Evolutionary conservation across 2,888 invertebrate species (phyloP).

Genomic region (Patella caerulea): DNA sequence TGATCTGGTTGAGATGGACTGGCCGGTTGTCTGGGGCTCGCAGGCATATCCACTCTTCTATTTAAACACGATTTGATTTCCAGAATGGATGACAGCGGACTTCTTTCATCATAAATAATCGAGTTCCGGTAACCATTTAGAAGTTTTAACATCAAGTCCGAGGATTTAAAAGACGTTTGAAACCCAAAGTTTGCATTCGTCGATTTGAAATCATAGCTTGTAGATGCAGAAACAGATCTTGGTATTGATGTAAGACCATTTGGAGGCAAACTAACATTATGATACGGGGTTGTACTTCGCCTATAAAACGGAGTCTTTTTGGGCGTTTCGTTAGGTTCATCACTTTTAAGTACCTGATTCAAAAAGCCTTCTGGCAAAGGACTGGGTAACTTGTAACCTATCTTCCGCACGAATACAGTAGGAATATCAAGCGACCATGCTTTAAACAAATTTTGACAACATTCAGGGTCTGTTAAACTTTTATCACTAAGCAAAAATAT

Average conservation of each 20-base stretch:
- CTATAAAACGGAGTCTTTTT: not conserved
- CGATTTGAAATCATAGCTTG: not conserved
- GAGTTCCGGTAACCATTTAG: slow-evolving; percentile 22
- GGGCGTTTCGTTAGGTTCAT: not conserved
- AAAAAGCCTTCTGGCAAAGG: slow-evolving; percentile 34
- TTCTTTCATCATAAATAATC: slow-evolving; percentile 15
- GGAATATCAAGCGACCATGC: slow-evolving; percentile 29
- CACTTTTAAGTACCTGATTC: not conserved
- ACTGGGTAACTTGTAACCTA: slow-evolving; percentile 30
- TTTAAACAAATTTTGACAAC: slow-evolving; percentile 27
- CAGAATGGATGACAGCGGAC: slow-evolving; percentile 2
- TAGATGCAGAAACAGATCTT: slow-evolving; percentile 11
- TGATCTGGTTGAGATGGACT: not conserved
- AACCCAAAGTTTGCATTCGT: too few relatives aligned
- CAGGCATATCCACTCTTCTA: not conserved
- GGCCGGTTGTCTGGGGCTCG: not conserved
- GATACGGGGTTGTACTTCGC: slow-evolving; percentile 1
- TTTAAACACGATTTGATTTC: slow-evolving; percentile 11
- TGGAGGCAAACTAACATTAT: not conserved
- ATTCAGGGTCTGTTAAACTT: slow-evolving; percentile 19
- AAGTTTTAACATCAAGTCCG: slow-evolving; percentile 15
- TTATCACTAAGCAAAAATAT: slow-evolving; percentile 28
- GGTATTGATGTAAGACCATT: not conserved
- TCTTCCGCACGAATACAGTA: slow-evolving; percentile 33
- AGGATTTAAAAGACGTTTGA: not conserved